A percentile compares a stretch with the other conserved stretches of the same genome.
Conservation (phyloP, 2,113 vertebrate species). For the Phaethon lepturus region DNA sequence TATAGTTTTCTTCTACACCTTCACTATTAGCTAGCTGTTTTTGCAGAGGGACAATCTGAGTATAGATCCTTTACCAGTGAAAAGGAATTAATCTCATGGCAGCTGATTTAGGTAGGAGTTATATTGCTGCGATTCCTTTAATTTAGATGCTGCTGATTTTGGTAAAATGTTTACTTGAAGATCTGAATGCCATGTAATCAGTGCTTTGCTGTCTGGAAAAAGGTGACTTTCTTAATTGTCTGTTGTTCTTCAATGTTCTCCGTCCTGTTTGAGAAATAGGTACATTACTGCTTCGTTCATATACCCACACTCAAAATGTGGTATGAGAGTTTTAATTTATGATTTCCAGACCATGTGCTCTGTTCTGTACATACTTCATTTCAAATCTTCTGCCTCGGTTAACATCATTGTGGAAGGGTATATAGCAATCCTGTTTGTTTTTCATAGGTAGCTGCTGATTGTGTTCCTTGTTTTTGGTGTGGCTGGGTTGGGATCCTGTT, state of each 20-base stretch:
- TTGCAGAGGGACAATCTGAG: background rate
- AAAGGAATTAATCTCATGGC: background rate
- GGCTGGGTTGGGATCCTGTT: background rate
- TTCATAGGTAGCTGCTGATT: background rate
- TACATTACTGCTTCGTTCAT: background rate
- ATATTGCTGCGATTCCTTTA: background rate
- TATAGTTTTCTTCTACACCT: background rate
- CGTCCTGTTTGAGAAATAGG: background rate
- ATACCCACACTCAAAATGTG: background rate
- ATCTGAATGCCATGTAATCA: background rate
- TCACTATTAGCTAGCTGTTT: background rate
- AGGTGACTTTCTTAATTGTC: background rate
- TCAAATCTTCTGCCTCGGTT: background rate
- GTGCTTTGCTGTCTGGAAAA: background rate
- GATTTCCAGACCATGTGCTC: background rate
- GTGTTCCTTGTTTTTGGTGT: background rate
- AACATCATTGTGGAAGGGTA: background rate
- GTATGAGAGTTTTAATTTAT: background rate
- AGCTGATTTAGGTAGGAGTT: background rate
- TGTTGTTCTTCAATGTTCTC: background rate
- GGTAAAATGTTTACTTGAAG: background rate
- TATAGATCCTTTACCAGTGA: background rate
- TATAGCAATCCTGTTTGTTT: background rate
- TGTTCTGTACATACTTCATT: fast-evolving
- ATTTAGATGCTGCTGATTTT: background rate